These are phyloP conservation scores for Coregonus ussuriensis DNA, from an alignment of 2,797 vertebrate species.

Conservation along the genomic window DNA sequence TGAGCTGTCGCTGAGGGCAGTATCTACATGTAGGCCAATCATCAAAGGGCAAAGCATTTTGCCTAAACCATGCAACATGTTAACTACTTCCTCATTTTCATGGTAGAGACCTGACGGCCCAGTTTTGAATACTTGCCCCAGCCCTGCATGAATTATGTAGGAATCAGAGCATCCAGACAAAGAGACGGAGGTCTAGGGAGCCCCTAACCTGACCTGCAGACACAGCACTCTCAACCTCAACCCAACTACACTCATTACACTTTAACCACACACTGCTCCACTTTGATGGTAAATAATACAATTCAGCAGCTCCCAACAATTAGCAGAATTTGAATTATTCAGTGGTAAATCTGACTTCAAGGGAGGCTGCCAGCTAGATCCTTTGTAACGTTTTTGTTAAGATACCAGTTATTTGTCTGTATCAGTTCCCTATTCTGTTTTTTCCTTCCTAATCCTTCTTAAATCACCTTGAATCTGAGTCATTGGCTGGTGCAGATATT, in stretches of 20 bases:
- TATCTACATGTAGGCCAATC: constrained; percentile 3
- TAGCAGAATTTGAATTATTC: constrained; percentile 47
- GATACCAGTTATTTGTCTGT: constrained; percentile 2
- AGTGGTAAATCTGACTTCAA: constrained; percentile 23
- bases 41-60: constrained; percentile 32
- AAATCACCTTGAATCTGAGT: neutral
- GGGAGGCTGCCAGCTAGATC: constrained; percentile 31
- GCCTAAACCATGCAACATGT: constrained; percentile 23
- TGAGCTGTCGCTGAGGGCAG: constrained; percentile 19
- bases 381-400: constrained; percentile 2
- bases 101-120: constrained; percentile 6
- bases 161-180: constrained; percentile 8
- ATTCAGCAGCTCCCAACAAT: constrained; percentile 39
- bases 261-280: constrained; percentile 3
- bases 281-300: constrained; percentile 35
- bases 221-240: neutral
- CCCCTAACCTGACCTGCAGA: constrained; percentile 13
- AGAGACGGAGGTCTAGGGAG: neutral
- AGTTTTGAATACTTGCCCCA: constrained; percentile 14
- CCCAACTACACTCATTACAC: neutral
- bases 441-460: neutral
- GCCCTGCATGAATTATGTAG: constrained; percentile 27
- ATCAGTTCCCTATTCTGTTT: neutral
- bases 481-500: neutral
- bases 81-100: constrained; percentile 25